These are phyloP conservation scores for Clarias pachynema DNA, from an alignment of 2,797 vertebrate genomes.

Conservation along the genomic window DNA sequence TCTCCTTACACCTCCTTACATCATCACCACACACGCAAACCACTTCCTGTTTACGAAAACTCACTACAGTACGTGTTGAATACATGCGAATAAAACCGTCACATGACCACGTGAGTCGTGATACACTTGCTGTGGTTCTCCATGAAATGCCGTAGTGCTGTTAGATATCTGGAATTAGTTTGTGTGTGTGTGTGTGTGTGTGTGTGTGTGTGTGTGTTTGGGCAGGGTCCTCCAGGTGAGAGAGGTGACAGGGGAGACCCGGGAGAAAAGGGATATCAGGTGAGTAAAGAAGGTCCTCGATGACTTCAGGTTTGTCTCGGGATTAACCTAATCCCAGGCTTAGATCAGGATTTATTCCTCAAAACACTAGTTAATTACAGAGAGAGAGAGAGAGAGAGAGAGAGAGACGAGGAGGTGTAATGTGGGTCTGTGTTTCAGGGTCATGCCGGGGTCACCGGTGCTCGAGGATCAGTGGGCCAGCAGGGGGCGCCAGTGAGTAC, in stretches of 20 bases:
- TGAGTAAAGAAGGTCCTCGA: neutral
- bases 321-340: neutral
- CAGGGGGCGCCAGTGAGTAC: conserved; percentile 82
- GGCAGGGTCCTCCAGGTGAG: conserved; percentile 84
- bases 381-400: conserved; percentile 3
- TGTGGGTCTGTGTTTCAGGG: conserved; percentile 70
- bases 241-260: conserved; percentile 88
- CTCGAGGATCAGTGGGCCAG: conserved; percentile 79
- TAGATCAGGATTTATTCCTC: neutral
- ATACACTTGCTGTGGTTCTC: neutral
- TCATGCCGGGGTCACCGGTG: conserved; percentile 75
- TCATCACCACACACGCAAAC: neutral
- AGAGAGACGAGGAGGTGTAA: neutral
- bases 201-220: conserved; percentile 55
- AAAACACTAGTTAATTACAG: neutral
- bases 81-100: neutral
- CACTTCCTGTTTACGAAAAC: conserved; percentile 8
- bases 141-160: neutral
- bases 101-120: neutral
- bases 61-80: neutral
- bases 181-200: conserved; percentile 43
- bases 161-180: neutral
- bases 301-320: neutral
- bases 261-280: conserved; percentile 90
- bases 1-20: conserved; percentile 75